Evolutionary conservation across 1,140 invertebrate genomes (phyloP).

Genomic region (Trigoniulus corallinus): DNA sequence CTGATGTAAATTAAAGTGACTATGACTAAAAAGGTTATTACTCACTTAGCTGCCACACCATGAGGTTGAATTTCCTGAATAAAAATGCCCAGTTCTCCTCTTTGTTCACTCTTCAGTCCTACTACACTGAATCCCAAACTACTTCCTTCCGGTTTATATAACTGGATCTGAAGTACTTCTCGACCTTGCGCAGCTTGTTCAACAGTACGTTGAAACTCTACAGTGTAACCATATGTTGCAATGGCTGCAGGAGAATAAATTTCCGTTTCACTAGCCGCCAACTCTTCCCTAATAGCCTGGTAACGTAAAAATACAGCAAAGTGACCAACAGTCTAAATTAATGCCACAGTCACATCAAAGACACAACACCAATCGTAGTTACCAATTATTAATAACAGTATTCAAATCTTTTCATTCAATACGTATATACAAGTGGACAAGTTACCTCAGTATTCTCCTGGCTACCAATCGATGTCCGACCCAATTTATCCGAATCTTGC

Average conservation of each 20-base stretch:
- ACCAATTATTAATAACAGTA: too few relatives aligned
- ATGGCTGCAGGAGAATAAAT: conserved; percentile 27
- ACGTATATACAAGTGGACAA: not conserved
- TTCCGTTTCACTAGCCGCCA: not conserved
- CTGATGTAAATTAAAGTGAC: too few relatives aligned
- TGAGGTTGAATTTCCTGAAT: conserved; percentile 55
- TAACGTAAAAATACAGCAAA: not conserved
- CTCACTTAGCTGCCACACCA: conserved; percentile 53
- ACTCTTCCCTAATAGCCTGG: not conserved
- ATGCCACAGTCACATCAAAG: not conserved
- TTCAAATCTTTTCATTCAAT: too few relatives aligned
- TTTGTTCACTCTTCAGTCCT: conserved; percentile 45
- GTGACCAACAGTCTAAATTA: not conserved
- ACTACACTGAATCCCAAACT: conserved; percentile 64
- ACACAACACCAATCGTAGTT: too few relatives aligned
- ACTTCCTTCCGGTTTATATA: conserved; percentile 50
- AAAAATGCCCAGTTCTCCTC: conserved; percentile 57
- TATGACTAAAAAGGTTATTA: too few relatives aligned
- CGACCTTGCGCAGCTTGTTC: conserved; percentile 42
- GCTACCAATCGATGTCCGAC: not conserved
- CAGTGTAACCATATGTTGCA: conserved; percentile 39
- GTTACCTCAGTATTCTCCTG: conserved; percentile 33
- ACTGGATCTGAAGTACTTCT: conserved; percentile 37
- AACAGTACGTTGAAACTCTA: conserved; percentile 45
- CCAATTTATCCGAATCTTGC: not conserved